Evolutionary conservation across 2,113 vertebrate genomes (phyloP).

Genomic region (Procavia capensis): DNA sequence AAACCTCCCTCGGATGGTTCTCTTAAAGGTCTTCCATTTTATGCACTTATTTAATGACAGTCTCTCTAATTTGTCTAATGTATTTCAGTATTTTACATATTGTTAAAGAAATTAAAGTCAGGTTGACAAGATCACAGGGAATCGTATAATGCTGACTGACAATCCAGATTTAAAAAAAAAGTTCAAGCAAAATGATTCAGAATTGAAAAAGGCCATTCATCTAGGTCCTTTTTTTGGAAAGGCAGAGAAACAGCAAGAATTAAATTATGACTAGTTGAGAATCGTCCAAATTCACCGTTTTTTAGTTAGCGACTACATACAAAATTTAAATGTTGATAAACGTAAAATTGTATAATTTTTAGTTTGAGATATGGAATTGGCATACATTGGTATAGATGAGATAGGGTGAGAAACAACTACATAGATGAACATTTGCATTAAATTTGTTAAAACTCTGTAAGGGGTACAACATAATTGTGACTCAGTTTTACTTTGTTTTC

Average conservation of each 20-base stretch:
- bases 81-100: conserved; percentile 19
- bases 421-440: neutral
- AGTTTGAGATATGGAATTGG: neutral
- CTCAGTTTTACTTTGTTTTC: neutral
- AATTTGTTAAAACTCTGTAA: neutral
- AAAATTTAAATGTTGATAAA: neutral
- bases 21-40: neutral
- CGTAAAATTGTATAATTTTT: neutral
- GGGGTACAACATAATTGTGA: neutral
- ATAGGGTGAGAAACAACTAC: neutral
- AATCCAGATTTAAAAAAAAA: conserved; percentile 23
- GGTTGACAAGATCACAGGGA: neutral
- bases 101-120: neutral
- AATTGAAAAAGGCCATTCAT: neutral
- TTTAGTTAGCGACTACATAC: neutral
- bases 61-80: conserved; percentile 21
- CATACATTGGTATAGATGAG: neutral
- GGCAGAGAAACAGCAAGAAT: neutral
- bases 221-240: neutral
- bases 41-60: neutral
- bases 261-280: neutral
- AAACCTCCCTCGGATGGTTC: conserved; percentile 17
- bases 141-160: neutral
- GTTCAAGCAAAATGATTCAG: neutral
- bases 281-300: neutral